These are phyloP conservation scores for Microcebus murinus DNA, from an alignment of 2,113 vertebrate genomes.

Conservation along the genomic window DNA sequence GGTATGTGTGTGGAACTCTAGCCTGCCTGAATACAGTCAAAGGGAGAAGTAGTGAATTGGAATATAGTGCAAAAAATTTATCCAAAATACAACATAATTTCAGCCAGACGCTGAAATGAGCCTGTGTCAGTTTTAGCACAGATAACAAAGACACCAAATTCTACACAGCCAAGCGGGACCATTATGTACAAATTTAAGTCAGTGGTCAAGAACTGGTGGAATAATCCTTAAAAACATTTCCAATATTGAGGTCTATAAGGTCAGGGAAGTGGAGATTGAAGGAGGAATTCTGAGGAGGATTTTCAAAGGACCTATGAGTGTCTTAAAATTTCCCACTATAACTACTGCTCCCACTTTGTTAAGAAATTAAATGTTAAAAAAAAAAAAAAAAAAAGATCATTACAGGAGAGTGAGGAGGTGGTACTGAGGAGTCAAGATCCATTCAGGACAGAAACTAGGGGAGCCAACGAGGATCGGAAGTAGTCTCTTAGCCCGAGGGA, in stretches of 20 bases:
- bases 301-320: neutral
- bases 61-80: fast-evolving
- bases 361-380: neutral
- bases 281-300: neutral
- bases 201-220: fast-evolving
- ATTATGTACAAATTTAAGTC: neutral
- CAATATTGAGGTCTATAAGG: neutral
- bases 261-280: neutral
- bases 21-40: neutral
- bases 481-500: neutral
- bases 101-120: fast-evolving
- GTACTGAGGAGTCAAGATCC: neutral
- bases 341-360: neutral
- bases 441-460: neutral
- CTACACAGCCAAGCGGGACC: neutral
- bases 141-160: neutral
- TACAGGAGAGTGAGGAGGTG: neutral
- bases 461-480: neutral
- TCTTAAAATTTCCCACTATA: neutral
- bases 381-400: neutral
- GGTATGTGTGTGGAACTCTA: fast-evolving
- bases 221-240: neutral
- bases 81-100: fast-evolving
- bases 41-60: neutral
- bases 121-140: too few species aligned